phyloP scores from a whole-genome alignment of 2,888 invertebrate species.

The Diarsia brunnea region DNA sequence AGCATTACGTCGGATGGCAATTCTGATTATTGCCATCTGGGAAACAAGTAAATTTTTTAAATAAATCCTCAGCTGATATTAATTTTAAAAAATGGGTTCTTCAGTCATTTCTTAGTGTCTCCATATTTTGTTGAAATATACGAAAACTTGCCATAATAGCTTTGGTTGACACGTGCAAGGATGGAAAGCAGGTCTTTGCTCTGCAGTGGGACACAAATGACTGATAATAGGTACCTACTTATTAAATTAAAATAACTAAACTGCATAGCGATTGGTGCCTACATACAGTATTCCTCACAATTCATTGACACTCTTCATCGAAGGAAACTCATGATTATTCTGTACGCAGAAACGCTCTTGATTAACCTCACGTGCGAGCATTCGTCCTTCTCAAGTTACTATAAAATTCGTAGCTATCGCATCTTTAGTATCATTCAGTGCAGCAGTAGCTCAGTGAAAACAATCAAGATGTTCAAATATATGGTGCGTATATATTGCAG shows the following conservation, averaged over 20 bases:
- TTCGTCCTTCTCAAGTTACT: conserved; percentile 77
- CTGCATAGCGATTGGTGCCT: background rate
- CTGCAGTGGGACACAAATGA: background rate
- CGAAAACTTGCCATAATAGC: background rate
- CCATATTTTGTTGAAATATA: no score
- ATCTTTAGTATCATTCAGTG: conserved; percentile 75
- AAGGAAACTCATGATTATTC: conserved; percentile 70
- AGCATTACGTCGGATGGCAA: no score
- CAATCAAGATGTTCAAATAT: conserved; percentile 83
- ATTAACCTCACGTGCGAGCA: conserved; percentile 67
- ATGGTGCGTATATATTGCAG: conserved; percentile 75
- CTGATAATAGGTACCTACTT: background rate
- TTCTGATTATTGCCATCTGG: no score
- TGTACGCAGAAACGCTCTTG: conserved; percentile 38
- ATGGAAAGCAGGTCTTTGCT: background rate
- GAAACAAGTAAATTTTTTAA: no score
- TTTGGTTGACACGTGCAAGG: background rate
- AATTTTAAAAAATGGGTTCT: background rate
- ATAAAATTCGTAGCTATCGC: conserved; percentile 71
- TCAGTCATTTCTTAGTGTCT: background rate
- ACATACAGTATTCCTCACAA: background rate
- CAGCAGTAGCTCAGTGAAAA: conserved; percentile 68
- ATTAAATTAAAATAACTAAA: background rate
- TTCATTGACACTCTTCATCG: conserved; percentile 27
- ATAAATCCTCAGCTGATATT: no score